Conservation (phyloP, 2,797 vertebrate species). For the Chanos chanos region DNA sequence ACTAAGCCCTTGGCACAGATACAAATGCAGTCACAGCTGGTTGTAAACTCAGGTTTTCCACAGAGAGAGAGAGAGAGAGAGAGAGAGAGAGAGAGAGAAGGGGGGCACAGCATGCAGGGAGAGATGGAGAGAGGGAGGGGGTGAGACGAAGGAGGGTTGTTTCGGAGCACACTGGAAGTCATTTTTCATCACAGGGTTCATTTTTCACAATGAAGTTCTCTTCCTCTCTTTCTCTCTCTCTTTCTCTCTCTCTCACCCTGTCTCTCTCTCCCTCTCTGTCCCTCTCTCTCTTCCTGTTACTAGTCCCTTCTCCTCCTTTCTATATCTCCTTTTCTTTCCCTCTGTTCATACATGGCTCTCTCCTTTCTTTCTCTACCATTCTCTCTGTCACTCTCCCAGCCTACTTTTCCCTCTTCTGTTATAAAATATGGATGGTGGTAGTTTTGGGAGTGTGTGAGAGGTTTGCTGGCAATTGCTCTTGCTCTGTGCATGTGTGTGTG, state of each 20-base stretch:
- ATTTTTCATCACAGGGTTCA: conserved; percentile 87
- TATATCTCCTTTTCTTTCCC: conserved; percentile 63
- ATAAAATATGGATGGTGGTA: conserved; percentile 99
- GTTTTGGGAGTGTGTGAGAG: conserved; percentile 94
- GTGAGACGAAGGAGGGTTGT: conserved; percentile 68
- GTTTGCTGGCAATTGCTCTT: conserved; percentile 91
- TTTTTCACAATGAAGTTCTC: conserved; percentile 81
- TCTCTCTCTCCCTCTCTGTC: conserved; percentile 48
- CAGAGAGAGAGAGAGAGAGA: conserved; percentile 77
- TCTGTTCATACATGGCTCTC: conserved; percentile 61
- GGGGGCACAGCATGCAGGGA: conserved; percentile 50
- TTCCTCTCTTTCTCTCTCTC: conserved; percentile 47
- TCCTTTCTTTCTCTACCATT: conserved; percentile 54
- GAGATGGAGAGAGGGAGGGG: conserved; percentile 42
- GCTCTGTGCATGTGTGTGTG: not conserved
- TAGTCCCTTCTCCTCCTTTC: conserved; percentile 59
- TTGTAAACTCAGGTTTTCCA: conserved; percentile 88
- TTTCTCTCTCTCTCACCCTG: conserved; percentile 59
- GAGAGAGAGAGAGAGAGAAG: conserved; percentile 46
- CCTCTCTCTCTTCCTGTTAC: conserved; percentile 64
- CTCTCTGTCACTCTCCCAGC: conserved; percentile 69
- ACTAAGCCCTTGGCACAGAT: conserved; percentile 97
- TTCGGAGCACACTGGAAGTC: conserved; percentile 78
- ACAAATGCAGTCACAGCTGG: conserved; percentile 94
- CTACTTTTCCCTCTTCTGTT: conserved; percentile 81